These are phyloP conservation scores for Halichoerus grypus DNA, from an alignment of 2,113 vertebrate genomes.

Conservation along the genomic window DNA sequence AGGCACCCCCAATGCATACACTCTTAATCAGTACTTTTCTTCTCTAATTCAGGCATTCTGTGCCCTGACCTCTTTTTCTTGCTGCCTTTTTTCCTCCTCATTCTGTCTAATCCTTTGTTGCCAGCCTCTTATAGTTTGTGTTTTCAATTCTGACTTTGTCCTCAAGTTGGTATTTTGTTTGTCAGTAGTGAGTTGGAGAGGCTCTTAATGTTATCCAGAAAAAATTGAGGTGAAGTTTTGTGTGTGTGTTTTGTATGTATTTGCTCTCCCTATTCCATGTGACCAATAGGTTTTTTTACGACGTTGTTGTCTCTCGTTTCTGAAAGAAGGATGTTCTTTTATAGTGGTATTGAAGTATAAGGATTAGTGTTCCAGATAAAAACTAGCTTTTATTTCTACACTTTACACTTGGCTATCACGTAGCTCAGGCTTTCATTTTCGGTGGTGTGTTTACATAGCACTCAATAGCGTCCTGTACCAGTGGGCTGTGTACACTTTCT, in stretches of 20 bases:
- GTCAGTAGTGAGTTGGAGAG: background rate
- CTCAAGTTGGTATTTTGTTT: constrained; percentile 14
- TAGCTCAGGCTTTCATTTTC: background rate
- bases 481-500: background rate
- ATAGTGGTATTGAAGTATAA: background rate
- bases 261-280: background rate
- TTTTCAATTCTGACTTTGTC: background rate
- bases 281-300: background rate
- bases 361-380: background rate
- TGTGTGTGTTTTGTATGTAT: background rate
- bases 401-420: background rate
- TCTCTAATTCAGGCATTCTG: background rate
- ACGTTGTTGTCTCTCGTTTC: background rate
- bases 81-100: background rate
- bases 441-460: background rate
- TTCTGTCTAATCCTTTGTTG: background rate
- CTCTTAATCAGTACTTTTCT: background rate
- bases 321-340: background rate
- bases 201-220: background rate
- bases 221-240: background rate
- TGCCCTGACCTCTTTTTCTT: background rate
- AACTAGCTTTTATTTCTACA: background rate
- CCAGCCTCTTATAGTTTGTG: background rate
- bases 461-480: background rate
- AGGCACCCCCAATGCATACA: background rate